Evolutionary conservation across 2,113 vertebrate genomes (phyloP).

Genomic region (Ammodramus savannarum): DNA sequence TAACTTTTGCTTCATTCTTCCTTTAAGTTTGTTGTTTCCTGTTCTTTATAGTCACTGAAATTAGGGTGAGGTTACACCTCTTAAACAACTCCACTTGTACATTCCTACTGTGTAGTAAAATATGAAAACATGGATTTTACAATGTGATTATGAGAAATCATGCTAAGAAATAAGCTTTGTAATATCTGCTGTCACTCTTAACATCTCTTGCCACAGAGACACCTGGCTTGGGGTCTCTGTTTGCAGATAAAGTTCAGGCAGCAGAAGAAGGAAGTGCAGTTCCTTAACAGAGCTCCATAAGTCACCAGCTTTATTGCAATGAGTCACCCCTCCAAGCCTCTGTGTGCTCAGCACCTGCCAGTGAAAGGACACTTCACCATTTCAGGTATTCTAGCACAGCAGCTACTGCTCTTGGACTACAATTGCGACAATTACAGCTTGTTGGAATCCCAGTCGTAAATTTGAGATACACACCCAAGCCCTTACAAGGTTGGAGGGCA

Average conservation of each 20-base stretch:
- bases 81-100: neutral
- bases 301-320: neutral
- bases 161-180: neutral
- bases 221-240: neutral
- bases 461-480: neutral
- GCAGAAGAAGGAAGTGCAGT: neutral
- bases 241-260: neutral
- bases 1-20: neutral
- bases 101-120: neutral
- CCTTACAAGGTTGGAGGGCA: neutral
- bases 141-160: neutral
- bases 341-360: neutral
- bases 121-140: neutral
- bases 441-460: neutral
- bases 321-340: conserved; percentile 13
- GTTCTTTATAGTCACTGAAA: neutral
- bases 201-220: neutral
- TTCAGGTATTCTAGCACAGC: neutral
- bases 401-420: neutral
- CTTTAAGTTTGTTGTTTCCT: neutral
- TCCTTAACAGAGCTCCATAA: neutral
- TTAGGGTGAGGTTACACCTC: neutral
- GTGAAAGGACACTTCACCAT: neutral
- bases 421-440: neutral
- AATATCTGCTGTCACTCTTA: neutral